Evolutionary conservation across 64 coral and sea anemone species (phyloP), one percentile per base, ranked within the genome.

Genomic region (Pocillopora damicornis): DNA sequence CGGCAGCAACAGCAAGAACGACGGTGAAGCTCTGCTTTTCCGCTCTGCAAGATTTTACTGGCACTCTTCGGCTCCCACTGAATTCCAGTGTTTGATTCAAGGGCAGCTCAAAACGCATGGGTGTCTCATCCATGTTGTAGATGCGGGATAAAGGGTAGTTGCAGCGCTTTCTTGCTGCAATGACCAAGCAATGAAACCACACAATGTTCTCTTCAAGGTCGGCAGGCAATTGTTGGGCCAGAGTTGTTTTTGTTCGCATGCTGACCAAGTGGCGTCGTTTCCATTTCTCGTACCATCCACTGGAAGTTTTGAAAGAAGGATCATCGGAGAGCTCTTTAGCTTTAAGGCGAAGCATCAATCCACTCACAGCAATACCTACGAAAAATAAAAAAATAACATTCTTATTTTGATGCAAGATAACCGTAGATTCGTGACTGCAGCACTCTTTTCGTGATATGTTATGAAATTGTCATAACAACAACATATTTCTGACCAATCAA

Each of bases 351-450:
- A 80, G 45, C 37, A 80, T 80, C 60, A 59, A 59, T 80, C 60
- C 78, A 80, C 37, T 80, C 45, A 80, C 78, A 17, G 60, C 45
- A 62, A 80, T 80, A 80, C 73, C 73, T 75, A 75, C 73, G 73
- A 75, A 75, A 75, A 75, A 75, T 75, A 75, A 75, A 51, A 51
- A 75, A 51, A 51, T 51, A 75, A 75, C 34, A 75, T 37, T 77
- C 68, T 59, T 75, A 61, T 65, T 88, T 88, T 61, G 76, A 59
- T 37, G 13, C 58, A 26, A 76, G 76, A 79, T 77, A 88, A 78
- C 87, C 75, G 37, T 77, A 88, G 75, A 51, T 88, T 35, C 73
- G 73, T 75, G 73, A 75, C 81, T 71, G 36, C 80, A 90, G 57
- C 64, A 90, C 64, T 38, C 67, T 61, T 75, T 90, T 37, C 30